phyloP scores from a whole-genome alignment of 2,113 vertebrate genomes.

The Hydrolagus affinis region DNA sequence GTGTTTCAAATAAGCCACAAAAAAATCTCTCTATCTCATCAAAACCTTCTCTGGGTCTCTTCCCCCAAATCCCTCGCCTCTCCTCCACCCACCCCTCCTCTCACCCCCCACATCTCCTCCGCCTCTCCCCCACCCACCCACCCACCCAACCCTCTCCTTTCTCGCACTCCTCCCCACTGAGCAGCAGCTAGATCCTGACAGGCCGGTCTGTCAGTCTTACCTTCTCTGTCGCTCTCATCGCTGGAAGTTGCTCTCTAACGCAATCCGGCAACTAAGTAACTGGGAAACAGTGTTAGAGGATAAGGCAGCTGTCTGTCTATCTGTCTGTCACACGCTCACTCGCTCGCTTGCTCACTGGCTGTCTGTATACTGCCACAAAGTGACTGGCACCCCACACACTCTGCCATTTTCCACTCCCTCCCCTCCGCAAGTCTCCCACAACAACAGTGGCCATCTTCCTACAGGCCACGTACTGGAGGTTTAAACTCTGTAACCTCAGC shows the following conservation, averaged over 20 bases:
- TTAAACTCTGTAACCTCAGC: too few species aligned
- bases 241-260: not conserved
- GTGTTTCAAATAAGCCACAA: too few species aligned
- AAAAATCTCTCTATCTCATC: not conserved
- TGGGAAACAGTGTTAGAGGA: not conserved
- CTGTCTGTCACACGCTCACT: not conserved
- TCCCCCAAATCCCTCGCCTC: too few species aligned
- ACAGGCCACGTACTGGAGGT: too few species aligned
- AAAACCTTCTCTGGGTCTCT: not conserved
- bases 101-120: not conserved
- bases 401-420: not conserved
- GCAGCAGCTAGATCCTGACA: not conserved
- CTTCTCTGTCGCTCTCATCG: conserved; percentile 20
- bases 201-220: not conserved
- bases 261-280: not conserved
- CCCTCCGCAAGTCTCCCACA: not conserved
- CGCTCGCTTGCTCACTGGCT: not conserved
- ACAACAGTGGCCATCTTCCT: too few species aligned
- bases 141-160: not conserved
- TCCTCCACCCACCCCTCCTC: not conserved
- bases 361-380: not conserved
- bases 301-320: not conserved
- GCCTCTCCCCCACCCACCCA: not conserved
- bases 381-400: too few species aligned
- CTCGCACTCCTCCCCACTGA: not conserved